Percentiles rank a stretch among this genome's conserved stretches.
These are phyloP conservation scores for Rhinolophus sinicus DNA, from an alignment of 2,113 vertebrate genomes.

Conservation along the genomic window DNA sequence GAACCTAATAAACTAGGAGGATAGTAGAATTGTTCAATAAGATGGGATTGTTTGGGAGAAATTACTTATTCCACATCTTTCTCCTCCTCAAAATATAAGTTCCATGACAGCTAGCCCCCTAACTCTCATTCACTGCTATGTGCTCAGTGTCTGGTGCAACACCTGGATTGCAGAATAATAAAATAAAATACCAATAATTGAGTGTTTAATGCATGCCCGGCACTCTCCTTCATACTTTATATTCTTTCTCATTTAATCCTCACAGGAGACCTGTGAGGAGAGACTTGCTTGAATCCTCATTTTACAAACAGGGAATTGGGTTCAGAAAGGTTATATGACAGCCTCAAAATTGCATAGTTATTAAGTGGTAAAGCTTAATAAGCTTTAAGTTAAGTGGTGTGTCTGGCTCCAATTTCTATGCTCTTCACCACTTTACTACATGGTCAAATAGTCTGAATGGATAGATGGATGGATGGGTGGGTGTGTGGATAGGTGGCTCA, in stretches of 20 bases:
- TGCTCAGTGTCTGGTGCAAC: neutral
- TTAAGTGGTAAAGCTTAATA: neutral
- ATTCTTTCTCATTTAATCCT: neutral
- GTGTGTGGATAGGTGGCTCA: neutral
- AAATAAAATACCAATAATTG: neutral
- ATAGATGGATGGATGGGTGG: neutral
- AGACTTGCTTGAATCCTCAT: neutral
- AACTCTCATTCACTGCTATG: neutral
- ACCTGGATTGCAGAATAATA: neutral
- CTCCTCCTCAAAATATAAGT: neutral
- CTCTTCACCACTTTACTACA: neutral
- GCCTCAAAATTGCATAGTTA: neutral
- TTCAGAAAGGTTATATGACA: neutral
- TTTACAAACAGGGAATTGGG: neutral
- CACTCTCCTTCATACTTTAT: neutral
- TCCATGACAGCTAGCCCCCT: neutral
- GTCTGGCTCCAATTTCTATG: neutral
- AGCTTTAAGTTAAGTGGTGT: neutral
- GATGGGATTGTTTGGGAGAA: neutral
- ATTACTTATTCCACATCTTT: neutral
- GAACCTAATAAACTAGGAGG: slow-evolving; percentile 29
- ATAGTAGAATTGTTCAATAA: neutral
- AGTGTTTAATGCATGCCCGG: neutral
- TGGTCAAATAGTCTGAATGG: neutral
- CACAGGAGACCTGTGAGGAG: neutral